phyloP scores from a whole-genome alignment of 2,797 vertebrate genomes.

The Chanos chanos region DNA sequence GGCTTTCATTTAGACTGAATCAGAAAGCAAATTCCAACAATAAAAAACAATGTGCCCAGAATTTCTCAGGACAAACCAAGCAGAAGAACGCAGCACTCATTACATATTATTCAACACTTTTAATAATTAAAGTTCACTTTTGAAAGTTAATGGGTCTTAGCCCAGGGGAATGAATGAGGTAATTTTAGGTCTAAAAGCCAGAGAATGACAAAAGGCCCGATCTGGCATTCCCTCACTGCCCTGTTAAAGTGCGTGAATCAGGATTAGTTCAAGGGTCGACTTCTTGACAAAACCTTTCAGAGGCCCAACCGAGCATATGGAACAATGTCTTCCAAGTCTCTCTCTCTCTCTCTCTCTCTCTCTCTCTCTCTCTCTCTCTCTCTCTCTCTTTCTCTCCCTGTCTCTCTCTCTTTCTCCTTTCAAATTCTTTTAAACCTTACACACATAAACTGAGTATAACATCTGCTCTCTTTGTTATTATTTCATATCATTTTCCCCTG shows the following conservation, averaged over 20 bases:
- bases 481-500: constrained; percentile 31
- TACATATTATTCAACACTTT: constrained; percentile 43
- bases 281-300: constrained; percentile 41
- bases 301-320: constrained; percentile 24
- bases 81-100: constrained; percentile 27
- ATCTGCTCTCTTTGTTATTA: constrained; percentile 33
- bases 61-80: constrained; percentile 22
- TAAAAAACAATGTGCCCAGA: constrained; percentile 38
- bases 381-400: neutral
- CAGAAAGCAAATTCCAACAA: constrained; percentile 37
- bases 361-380: neutral
- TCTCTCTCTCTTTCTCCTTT: constrained; percentile 15
- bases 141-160: constrained; percentile 50
- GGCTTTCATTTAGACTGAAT: constrained; percentile 39
- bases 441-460: too few relatives aligned
- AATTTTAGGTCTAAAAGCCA: constrained; percentile 45
- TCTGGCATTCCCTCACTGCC: constrained; percentile 32
- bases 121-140: constrained; percentile 51
- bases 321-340: constrained; percentile 38
- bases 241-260: constrained; percentile 41
- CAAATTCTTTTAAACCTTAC: too few relatives aligned
- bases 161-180: constrained; percentile 47
- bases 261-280: constrained; percentile 43
- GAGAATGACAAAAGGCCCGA: constrained; percentile 32
- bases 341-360: constrained; percentile 2